Percentiles rank a stretch among this genome's conserved stretches.
phyloP scores from a whole-genome alignment of 2,888 invertebrate species.

The Pammene aurita region DNA sequence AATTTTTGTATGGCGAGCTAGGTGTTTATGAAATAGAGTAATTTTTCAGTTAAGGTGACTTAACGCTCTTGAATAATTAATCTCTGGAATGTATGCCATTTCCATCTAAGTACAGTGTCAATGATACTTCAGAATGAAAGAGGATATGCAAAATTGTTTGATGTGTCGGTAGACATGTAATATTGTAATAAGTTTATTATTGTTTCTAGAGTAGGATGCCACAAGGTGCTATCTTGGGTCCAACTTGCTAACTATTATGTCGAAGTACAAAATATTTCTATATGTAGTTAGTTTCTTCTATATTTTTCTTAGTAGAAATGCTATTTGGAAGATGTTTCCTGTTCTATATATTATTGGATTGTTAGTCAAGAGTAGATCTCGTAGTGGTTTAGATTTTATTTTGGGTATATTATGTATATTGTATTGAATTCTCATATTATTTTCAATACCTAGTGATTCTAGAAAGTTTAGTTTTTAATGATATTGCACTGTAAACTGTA shows the following conservation, averaged over 20 bases:
- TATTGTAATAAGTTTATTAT: conserved; percentile 19
- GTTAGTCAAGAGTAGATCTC: conserved; percentile 52
- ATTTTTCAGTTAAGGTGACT: conserved; percentile 7
- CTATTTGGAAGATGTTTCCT: conserved; percentile 45
- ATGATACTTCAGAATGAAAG: conserved; percentile 19
- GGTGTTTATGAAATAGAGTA: conserved; percentile 3
- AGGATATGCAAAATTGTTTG: conserved; percentile 14
- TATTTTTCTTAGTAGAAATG: conserved; percentile 51
- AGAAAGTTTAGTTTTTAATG: conserved; percentile 42
- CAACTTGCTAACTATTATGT: conserved; percentile 33
- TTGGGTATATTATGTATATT: conserved; percentile 37
- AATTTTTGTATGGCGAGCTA: neutral
- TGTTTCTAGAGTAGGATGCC: conserved; percentile 28
- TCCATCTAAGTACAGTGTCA: neutral
- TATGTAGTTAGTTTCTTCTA: conserved; percentile 45
- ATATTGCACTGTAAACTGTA: conserved; percentile 53
- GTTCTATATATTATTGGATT: conserved; percentile 35
- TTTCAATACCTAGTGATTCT: conserved; percentile 42
- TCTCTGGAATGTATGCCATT: conserved; percentile 10
- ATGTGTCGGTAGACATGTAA: conserved; percentile 3
- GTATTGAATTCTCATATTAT: conserved; percentile 32
- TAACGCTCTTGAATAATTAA: conserved; percentile 3
- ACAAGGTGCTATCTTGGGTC: conserved; percentile 39
- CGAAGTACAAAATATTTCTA: conserved; percentile 28
- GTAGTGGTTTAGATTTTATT: conserved; percentile 50